Conservation (phyloP, 2,113 vertebrate species). For the Spheniscus mendiculus region DNA sequence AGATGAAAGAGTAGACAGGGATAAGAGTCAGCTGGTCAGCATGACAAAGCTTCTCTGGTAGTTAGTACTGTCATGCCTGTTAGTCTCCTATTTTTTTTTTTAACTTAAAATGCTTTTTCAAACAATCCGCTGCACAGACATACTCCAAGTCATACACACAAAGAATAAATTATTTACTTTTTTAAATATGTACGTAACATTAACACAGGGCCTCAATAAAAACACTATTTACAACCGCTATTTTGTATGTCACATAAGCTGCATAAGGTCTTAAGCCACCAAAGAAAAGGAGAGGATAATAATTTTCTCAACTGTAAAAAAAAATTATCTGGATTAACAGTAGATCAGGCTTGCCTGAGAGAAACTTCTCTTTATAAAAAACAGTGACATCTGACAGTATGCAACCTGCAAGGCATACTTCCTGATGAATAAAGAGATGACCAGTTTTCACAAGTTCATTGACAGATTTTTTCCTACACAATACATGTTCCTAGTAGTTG, state of each 20-base stretch:
- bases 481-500: not conserved
- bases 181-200: not conserved
- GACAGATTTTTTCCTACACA: not conserved
- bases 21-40: not conserved
- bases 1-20: not conserved
- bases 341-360: not conserved
- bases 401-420: not conserved
- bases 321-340: not conserved
- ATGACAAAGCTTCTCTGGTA: not conserved
- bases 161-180: not conserved
- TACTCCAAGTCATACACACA: not conserved
- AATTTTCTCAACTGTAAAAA: not conserved
- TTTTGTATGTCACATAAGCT: not conserved
- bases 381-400: not conserved
- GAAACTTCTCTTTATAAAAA: not conserved
- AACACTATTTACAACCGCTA: not conserved
- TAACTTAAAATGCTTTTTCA: not conserved
- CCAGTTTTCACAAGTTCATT: not conserved
- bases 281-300: not conserved
- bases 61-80: not conserved
- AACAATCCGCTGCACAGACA: not conserved
- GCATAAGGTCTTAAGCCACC: not conserved
- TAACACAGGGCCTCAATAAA: not conserved
- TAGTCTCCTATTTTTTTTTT: not conserved
- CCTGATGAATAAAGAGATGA: not conserved